Percentiles rank a stretch among this genome's conserved stretches.
These are phyloP conservation scores for Epizoanthus illoricatus DNA, from an alignment of 92 coral and sea anemone genomes.

Conservation along the genomic window DNA sequence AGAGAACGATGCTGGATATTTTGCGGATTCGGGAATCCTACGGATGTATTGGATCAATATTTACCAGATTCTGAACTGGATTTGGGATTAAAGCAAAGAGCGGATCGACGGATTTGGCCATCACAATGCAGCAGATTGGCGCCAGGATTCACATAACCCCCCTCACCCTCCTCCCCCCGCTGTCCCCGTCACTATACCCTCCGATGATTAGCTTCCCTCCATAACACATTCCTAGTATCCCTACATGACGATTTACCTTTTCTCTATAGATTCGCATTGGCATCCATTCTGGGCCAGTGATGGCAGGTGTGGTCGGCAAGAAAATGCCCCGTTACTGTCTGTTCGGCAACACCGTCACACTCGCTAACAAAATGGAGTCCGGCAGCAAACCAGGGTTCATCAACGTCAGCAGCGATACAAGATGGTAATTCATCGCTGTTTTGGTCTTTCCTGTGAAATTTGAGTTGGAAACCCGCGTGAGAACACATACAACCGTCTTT, in stretches of 20 bases:
- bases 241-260: not conserved
- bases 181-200: too few species aligned
- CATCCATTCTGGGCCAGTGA: conserved; percentile 95
- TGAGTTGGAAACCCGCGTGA: not conserved
- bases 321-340: conserved; percentile 99
- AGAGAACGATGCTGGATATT: too few species aligned
- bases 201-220: not conserved
- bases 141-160: too few species aligned
- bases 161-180: too few species aligned
- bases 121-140: too few species aligned
- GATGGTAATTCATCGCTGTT: conserved; percentile 59
- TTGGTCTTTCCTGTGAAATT: not conserved
- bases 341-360: conserved; percentile 90
- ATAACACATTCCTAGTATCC: too few species aligned
- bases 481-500: too few species aligned
- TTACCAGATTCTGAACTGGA: too few species aligned
- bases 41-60: too few species aligned
- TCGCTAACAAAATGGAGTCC: conserved; percentile 99
- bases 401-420: conserved; percentile 94
- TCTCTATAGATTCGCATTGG: conserved; percentile 91
- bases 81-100: too few species aligned
- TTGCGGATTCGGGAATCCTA: too few species aligned
- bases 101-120: too few species aligned
- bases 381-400: conserved; percentile 99
- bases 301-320: conserved; percentile 99